Evolutionary conservation across 2,888 invertebrate genomes (phyloP).

Genomic region (Heliothis peltigera): DNA sequence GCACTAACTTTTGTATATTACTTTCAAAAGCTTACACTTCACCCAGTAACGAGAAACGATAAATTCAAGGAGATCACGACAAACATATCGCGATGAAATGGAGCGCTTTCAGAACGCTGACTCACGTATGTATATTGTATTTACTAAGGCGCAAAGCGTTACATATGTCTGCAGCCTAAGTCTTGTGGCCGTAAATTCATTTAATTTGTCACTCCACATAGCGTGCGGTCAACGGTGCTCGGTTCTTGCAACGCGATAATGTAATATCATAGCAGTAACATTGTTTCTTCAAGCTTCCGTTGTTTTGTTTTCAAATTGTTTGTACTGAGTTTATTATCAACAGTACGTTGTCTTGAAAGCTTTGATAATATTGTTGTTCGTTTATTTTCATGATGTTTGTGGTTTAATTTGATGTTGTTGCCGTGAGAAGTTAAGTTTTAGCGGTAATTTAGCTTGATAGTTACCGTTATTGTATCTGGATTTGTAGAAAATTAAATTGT

Average conservation of each 20-base stretch:
- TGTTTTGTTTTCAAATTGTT: conserved; percentile 66
- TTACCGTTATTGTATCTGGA: too few species aligned
- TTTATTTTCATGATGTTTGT: conserved; percentile 41
- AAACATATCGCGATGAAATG: conserved; percentile 44
- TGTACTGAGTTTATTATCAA: conserved; percentile 59
- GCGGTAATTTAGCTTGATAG: neutral
- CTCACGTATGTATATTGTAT: conserved; percentile 55
- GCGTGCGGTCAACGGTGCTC: conserved; percentile 67
- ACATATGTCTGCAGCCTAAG: conserved; percentile 56
- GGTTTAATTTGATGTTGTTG: conserved; percentile 29
- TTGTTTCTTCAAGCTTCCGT: conserved; percentile 53
- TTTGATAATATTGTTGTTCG: conserved; percentile 33
- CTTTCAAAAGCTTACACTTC: conserved; percentile 24
- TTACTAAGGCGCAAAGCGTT: conserved; percentile 51
- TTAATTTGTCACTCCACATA: conserved; percentile 78
- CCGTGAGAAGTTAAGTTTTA: conserved; percentile 18
- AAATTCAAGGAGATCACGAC: conserved; percentile 53
- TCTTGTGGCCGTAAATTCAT: conserved; percentile 75
- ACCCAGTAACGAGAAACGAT: conserved; percentile 33
- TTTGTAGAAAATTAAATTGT: neutral
- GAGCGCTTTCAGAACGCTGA: conserved; percentile 38
- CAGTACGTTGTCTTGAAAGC: conserved; percentile 55
- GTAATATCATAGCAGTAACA: conserved; percentile 60
- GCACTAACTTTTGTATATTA: neutral
- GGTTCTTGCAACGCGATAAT: conserved; percentile 68